Evolutionary conservation across 2,113 vertebrate genomes (phyloP).

Genomic region (Ceuthmochares aereus): DNA sequence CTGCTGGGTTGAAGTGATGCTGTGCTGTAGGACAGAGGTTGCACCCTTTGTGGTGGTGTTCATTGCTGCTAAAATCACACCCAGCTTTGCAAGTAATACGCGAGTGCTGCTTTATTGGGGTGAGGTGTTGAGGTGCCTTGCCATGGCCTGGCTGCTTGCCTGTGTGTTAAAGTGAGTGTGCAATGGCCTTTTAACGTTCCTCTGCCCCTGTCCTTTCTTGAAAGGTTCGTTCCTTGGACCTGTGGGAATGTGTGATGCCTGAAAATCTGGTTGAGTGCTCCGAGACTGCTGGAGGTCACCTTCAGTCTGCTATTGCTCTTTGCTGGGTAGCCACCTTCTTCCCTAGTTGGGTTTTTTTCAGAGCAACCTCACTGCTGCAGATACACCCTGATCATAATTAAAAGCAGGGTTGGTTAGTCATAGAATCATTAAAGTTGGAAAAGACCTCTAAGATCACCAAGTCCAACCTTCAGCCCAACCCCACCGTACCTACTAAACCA

Average conservation of each 20-base stretch:
- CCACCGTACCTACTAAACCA: no score
- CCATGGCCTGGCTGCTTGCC: neutral
- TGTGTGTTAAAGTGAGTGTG: neutral
- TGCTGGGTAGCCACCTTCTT: neutral
- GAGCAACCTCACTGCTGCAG: neutral
- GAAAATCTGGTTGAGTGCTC: neutral
- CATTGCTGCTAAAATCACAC: constrained; percentile 42
- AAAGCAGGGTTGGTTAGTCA: neutral
- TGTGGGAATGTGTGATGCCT: neutral
- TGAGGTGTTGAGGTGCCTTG: neutral
- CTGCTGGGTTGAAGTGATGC: constrained; percentile 45
- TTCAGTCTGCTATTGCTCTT: neutral
- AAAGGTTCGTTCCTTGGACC: neutral
- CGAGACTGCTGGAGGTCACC: neutral
- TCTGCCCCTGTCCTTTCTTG: neutral
- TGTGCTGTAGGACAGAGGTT: constrained; percentile 47
- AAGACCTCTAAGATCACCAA: no score
- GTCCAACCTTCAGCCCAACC: no score
- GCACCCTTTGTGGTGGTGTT: constrained; percentile 22
- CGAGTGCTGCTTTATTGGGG: neutral
- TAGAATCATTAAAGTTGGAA: no score
- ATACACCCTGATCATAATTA: neutral
- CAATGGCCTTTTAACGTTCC: neutral
- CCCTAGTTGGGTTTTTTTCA: neutral
- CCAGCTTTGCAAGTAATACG: neutral